Percentiles rank a stretch among this genome's conserved stretches.
These are phyloP conservation scores for Gopherus flavomarginatus DNA, from an alignment of 2,113 vertebrate genomes.

Conservation along the genomic window DNA sequence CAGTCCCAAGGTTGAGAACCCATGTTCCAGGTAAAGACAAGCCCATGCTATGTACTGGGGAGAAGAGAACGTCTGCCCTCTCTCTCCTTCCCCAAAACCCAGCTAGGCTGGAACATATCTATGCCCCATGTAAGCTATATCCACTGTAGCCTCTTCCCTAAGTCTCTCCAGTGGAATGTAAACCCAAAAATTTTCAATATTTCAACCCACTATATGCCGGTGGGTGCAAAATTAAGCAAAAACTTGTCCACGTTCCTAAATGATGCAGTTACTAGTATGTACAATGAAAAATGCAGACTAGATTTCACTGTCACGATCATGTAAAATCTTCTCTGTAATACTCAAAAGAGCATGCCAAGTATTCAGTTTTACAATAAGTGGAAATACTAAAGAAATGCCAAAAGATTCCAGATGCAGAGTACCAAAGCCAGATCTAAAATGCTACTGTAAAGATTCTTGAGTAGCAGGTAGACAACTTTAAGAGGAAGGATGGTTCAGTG, in stretches of 20 bases:
- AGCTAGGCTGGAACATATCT: neutral
- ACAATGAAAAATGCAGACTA: neutral
- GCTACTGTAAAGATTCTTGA: neutral
- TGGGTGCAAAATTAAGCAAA: neutral
- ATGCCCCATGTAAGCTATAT: neutral
- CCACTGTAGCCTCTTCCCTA: neutral
- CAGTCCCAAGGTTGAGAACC: neutral
- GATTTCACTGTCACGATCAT: neutral
- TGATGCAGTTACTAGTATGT: neutral
- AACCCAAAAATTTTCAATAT: neutral
- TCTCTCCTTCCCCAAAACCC: fast-evolving
- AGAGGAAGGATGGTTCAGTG: neutral
- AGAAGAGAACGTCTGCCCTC: neutral
- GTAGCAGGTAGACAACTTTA: neutral
- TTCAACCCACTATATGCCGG: neutral
- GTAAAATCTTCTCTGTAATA: neutral
- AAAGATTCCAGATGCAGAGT: neutral
- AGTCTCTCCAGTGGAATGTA: neutral
- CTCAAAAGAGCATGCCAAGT: neutral
- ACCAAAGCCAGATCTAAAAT: neutral
- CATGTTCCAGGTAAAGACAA: neutral
- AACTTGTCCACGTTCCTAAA: neutral
- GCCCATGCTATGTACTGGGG: neutral
- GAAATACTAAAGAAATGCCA: neutral
- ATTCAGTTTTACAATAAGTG: fast-evolving